Base-by-base conservation (phyloP, 1,140 invertebrate genomes). In the Brachionus angularis region DNA sequence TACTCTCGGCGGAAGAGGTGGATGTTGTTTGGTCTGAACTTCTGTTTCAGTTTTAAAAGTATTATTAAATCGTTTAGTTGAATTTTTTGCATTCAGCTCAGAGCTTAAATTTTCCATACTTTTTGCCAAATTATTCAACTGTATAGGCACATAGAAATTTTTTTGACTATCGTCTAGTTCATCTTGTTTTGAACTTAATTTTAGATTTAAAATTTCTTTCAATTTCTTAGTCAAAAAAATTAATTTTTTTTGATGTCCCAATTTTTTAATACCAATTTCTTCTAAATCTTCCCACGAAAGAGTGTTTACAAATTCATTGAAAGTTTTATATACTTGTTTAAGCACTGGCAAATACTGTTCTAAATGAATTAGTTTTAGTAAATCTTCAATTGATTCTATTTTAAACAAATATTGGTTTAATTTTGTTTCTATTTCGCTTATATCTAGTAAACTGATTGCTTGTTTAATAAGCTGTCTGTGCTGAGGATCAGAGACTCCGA, bases 201-300 rank as follows among this genome's bases (percentile, higher is more conserved):
- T 64, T 42, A 73, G 73, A 39, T 73, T 74, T 53, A 77, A 74
- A 70, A 96, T 90, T 78, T 96, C 91, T 82, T 97, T 96, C 14
- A 98, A 87, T 80, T 93, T 86, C 80, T 98, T 97, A 74, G 98
- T 96, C 62, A 94, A 95, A 74, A 98, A 83, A 75, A 95, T 87
- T 73, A 98, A 89, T 83, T 96, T 94, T 85, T 99, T 99, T 81
- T 98, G 95, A 81, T 98, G 96, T 25, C 96, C 96, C 70, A 86
- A 75, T 76, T 84, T 84, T 72, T 81, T 82, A 74, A 98, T 96
- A 52, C 96, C 96, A 79, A 97, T 95, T 77, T 98, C 96, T 84
- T 98, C 96, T 74, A 98, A 86, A 84, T 98, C 96, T 84, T 98
- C 96, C 93, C 94, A 97, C 72, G 91, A 23, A n/a, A 70, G 92